Evolutionary conservation across 2,888 invertebrate genomes (phyloP), one percentile per base, ranked within the genome.

Genomic region (Entomobrya proxima): DNA sequence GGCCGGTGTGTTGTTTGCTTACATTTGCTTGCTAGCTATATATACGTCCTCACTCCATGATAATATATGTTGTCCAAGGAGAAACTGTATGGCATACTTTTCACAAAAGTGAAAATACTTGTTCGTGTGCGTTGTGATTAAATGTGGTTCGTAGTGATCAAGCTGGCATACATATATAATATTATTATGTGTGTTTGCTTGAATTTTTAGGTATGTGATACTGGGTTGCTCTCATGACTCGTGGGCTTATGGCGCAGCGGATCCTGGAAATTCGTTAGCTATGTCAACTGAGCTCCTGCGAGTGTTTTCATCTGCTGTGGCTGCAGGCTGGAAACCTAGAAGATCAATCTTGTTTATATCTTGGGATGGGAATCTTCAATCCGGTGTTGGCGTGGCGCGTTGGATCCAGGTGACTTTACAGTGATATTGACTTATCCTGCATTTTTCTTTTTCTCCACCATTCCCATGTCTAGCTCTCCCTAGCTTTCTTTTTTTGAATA

Each of bases 301-400:
- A 67, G 88, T 87, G 37, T 89, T 89, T 67, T 87, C 89, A 9
- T 47, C 88, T 21, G 80, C 89, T 21, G 79, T 89, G 15, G 76
- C 87, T 75, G 87, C 88, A 64, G 90, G 90, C 40, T 90, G 90
- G 90, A 89, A 85, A 83, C 88, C 90, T n/a, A 79, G 90, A 61
- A 82, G 90, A 82, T 89, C 89, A 58, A 89, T 90, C 86, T 77
- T 90, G 30, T 89, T 90, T 85, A 86, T 90, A 77, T 89, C 89
- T 27, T 90, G 89, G 89, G 90, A 90, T 86, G 90, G 87, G 64
- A 89, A 89, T 88, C 83, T 90, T 72, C 87, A 88, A 86, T 88
- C 88, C 24, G 86, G 86, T 30, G 87, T 88, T 9, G 90, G 90
- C 15, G 87, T 88, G 21, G 86, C 85, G 21, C 88, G 88, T 52